Evolutionary conservation across 1,140 invertebrate species (phyloP), one percentile per base, ranked within the genome.

Genomic region (Globodera rostochiensis): DNA sequence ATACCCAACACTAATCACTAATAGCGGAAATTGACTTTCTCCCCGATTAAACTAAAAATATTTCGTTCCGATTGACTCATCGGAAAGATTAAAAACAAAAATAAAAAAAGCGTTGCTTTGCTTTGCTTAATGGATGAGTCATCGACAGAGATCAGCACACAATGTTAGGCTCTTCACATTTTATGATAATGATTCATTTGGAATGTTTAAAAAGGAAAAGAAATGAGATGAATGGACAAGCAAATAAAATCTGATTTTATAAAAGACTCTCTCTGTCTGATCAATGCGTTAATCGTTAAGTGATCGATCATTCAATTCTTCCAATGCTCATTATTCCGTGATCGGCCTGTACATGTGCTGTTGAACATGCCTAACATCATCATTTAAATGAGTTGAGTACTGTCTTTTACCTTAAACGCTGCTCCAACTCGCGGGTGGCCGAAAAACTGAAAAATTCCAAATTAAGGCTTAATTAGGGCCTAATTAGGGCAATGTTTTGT

Each of bases 291-390:
- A 36, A 36, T 36, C 36, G 36, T 36, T 36, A 36, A 36, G 36
- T 53, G 50, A 53, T 53, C 11, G 50, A 53, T 53, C 50, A 53
- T 53, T 53, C 11, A 69, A 21, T 9, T 69, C 36, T 11, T 47
- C 36, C 69, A 4, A 5, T 36, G 36, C 36, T 71, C 36, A 15
- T 64, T 64, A 45, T 15, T 69, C 67, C n/a, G n/a, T 69, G 67
- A 5, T 74, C 49, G 80, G 81, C 60, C 81, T 73, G 50, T 87
- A 87, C 81, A 87, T 87, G 75, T 87, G 86, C 49, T 87, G 85
- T 64, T 87, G 83, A 7, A 87, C 80, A 67, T 85, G 77, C 46
- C 77, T 71, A 13, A 69, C 11, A 53, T 53, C 11, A 9, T 53
- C 0, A 53, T 53, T 53, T 53, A 71, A 9, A 71, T 15, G 8